Conservation (phyloP, 2,888 invertebrate species). For the Thecocarcelia acutangulata region DNA sequence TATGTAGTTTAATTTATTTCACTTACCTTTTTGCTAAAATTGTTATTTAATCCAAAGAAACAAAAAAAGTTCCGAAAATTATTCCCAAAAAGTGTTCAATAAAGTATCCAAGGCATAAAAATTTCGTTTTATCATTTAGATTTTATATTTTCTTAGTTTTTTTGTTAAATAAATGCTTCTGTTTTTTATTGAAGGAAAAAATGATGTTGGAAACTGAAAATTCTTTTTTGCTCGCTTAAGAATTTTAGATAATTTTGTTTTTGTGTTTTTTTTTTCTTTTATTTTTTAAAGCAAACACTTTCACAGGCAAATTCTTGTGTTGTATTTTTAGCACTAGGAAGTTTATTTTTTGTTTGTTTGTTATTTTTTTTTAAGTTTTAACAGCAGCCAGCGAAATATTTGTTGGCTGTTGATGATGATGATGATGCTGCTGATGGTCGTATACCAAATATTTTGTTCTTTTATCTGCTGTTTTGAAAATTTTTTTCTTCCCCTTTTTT, state of each 20-base stretch:
- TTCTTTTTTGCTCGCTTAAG: slow-evolving; percentile 16
- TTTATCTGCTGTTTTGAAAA: slow-evolving; percentile 14
- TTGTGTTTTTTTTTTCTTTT: background rate
- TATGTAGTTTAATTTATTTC: background rate
- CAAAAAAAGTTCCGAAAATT: slow-evolving; percentile 17
- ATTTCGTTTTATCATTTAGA: background rate
- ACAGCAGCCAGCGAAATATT: slow-evolving; percentile 28
- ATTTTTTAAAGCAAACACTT: slow-evolving; percentile 27
- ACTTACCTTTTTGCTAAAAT: slow-evolving; percentile 45
- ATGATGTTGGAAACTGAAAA: slow-evolving; percentile 14
- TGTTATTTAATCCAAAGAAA: slow-evolving; percentile 47
- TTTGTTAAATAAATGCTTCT: slow-evolving; percentile 26
- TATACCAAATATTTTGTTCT: slow-evolving; percentile 52
- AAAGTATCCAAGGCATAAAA: slow-evolving; percentile 41
- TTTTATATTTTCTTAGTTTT: slow-evolving; percentile 1
- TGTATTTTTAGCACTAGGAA: slow-evolving; percentile 65
- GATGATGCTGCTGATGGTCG: slow-evolving; percentile 35
- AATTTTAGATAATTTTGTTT: slow-evolving; percentile 23
- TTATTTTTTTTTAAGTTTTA: slow-evolving; percentile 33
- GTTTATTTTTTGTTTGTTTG: slow-evolving; percentile 55
- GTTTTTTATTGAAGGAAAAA: slow-evolving; percentile 2
- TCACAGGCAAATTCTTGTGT: slow-evolving; percentile 30
- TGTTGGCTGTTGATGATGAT: slow-evolving; percentile 2
- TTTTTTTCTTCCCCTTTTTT: slow-evolving; percentile 12
- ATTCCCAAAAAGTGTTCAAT: slow-evolving; percentile 17